A percentile compares a stretch with the other conserved stretches of the same genome.
phyloP scores from a whole-genome alignment of 2,888 invertebrate species.

The Acleris cristana region DNA sequence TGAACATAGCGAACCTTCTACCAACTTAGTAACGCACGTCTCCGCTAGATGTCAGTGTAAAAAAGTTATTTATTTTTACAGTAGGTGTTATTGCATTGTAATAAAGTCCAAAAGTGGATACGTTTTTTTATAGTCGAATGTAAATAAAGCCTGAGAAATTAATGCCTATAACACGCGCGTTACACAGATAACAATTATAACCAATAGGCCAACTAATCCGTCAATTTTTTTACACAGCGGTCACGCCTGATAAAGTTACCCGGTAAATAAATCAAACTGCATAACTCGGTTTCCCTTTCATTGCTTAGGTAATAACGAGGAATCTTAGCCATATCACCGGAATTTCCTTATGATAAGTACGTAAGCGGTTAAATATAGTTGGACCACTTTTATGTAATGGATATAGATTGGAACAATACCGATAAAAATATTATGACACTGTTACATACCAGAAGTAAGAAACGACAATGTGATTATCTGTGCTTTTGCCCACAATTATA shows the following conservation, averaged over 20 bases:
- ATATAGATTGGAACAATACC: constrained; percentile 6
- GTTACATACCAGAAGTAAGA: constrained; percentile 20
- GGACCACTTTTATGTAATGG: constrained; percentile 11
- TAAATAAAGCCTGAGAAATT: no score
- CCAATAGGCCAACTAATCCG: neutral
- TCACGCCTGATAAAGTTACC: neutral
- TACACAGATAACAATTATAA: neutral
- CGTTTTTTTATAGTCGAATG: no score
- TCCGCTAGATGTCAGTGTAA: constrained; percentile 22
- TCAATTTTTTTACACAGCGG: neutral
- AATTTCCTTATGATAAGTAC: constrained; percentile 15
- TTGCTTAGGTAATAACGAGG: constrained; percentile 5
- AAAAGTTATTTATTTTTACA: neutral
- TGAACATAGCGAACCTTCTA: constrained; percentile 7
- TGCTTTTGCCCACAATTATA: no score
- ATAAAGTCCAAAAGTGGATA: no score
- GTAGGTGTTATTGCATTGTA: no score
- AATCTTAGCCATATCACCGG: neutral
- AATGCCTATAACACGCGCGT: no score
- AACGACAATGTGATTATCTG: neutral
- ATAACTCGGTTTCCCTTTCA: neutral
- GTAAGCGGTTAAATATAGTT: no score
- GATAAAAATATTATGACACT: constrained; percentile 21
- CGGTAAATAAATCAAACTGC: neutral
- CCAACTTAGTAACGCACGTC: neutral